Conservation (phyloP, 2,113 vertebrate genomes). For the Ia io region DNA sequence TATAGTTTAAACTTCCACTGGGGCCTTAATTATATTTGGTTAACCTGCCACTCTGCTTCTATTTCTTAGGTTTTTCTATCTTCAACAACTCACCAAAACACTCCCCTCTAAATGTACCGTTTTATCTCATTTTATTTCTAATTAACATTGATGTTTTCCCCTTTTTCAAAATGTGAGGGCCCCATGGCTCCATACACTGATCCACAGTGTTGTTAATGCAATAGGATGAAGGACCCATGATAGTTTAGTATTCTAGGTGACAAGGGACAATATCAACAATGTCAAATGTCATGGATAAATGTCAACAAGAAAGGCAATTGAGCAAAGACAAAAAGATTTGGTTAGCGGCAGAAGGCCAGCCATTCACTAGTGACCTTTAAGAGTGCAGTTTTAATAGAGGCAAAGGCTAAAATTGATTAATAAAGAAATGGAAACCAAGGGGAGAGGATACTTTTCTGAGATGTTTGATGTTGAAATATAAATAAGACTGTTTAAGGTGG, state of each 20-base stretch:
- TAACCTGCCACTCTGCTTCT: neutral
- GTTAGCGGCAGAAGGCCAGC: constrained; percentile 14
- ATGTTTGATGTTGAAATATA: constrained; percentile 46
- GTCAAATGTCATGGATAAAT: constrained; percentile 47
- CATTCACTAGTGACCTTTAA: constrained; percentile 56
- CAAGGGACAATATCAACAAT: constrained; percentile 1
- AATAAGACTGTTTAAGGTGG: constrained; percentile 34
- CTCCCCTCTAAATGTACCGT: neutral
- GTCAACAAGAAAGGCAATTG: constrained; percentile 9
- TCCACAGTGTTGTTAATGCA: neutral
- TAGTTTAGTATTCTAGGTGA: constrained; percentile 11
- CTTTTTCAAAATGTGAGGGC: constrained; percentile 9
- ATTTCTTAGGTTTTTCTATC: neutral
- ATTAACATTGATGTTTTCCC: neutral
- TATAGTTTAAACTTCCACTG: neutral
- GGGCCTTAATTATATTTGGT: neutral
- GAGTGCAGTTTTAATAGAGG: neutral
- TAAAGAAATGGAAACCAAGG: constrained; percentile 34
- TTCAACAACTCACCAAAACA: constrained; percentile 25
- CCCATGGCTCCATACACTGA: neutral
- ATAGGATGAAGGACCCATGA: neutral
- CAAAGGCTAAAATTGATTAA: constrained; percentile 24
- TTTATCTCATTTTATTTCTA: constrained; percentile 42
- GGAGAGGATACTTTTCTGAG: constrained; percentile 11
- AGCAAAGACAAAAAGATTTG: constrained; percentile 17